These are phyloP conservation scores for Synergus laeviventris DNA, from an alignment of 2,888 invertebrate genomes.

Conservation along the genomic window DNA sequence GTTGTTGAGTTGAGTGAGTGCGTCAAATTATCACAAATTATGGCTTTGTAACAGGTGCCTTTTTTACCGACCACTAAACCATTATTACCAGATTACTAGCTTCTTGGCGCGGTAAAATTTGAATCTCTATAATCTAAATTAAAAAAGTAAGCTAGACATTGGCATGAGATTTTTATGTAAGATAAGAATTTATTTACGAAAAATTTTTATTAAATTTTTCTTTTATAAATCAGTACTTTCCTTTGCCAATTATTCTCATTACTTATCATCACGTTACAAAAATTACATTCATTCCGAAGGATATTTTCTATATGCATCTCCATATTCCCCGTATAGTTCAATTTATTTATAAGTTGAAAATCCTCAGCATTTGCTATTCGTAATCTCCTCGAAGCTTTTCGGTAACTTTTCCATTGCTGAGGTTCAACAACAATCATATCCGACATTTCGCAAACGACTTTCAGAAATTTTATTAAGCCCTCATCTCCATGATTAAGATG, in stretches of 20 bases:
- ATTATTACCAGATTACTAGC: background rate
- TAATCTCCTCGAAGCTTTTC: slow-evolving; percentile 84
- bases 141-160: too few species aligned
- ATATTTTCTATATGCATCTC: slow-evolving; percentile 80
- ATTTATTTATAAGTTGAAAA: slow-evolving; percentile 80
- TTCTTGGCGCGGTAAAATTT: too few species aligned
- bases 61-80: too few species aligned
- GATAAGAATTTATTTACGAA: background rate
- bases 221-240: slow-evolving; percentile 81
- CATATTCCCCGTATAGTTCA: slow-evolving; percentile 81
- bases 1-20: slow-evolving; percentile 20
- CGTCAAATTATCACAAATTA: background rate
- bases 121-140: too few species aligned
- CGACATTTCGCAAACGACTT: slow-evolving; percentile 78
- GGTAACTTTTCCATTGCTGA: slow-evolving; percentile 92
- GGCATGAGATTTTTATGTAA: too few species aligned
- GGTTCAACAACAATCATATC: slow-evolving; percentile 85
- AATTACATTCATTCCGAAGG: slow-evolving; percentile 75
- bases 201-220: slow-evolving; percentile 41
- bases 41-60: too few species aligned
- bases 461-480: slow-evolving; percentile 82
- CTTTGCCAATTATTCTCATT: slow-evolving; percentile 83
- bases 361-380: slow-evolving; percentile 79
- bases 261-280: slow-evolving; percentile 80
- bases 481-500: slow-evolving; percentile 89